Evolutionary conservation across 1,140 invertebrate species (phyloP).

Genomic region (Drosophila sturtevanti): DNA sequence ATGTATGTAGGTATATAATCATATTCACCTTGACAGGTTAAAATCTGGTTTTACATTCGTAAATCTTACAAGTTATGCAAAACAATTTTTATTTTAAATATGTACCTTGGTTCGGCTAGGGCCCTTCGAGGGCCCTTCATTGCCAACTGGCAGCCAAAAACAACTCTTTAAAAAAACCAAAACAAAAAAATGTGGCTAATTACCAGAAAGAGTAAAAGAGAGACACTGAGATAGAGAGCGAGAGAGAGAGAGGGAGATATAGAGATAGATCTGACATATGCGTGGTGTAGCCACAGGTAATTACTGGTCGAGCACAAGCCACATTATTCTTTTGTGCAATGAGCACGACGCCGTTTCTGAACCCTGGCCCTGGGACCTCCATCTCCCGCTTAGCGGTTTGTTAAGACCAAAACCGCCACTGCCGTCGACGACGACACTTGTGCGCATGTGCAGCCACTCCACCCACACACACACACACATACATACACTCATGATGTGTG

Average conservation of each 20-base stretch:
- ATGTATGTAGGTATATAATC: background rate
- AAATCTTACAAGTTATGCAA: conserved; percentile 59
- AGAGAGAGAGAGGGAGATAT: background rate
- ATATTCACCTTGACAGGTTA: conserved; percentile 45
- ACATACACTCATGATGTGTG: conserved; percentile 15
- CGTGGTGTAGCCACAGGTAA: conserved; percentile 44
- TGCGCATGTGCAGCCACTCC: conserved; percentile 65
- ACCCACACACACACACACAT: conserved; percentile 17
- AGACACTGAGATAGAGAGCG: background rate
- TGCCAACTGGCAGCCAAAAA: background rate
- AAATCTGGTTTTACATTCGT: conserved; percentile 23
- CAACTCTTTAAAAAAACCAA: conserved; percentile 12
- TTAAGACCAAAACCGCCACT: too few relatives aligned
- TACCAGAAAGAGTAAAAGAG: conserved; percentile 25
- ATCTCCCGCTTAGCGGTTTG: conserved; percentile 30
- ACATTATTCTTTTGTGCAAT: conserved; percentile 81
- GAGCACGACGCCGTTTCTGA: conserved; percentile 57
- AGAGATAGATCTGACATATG: conserved; percentile 14
- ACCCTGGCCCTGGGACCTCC: conserved; percentile 25
- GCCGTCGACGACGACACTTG: conserved; percentile 71
- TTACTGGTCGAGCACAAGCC: conserved; percentile 71
- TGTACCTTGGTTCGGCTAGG: conserved; percentile 36
- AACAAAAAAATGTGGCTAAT: conserved; percentile 68
- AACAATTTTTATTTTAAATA: conserved; percentile 57
- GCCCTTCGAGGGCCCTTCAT: conserved; percentile 55